These are phyloP conservation scores for Ifrita kowaldi DNA, from an alignment of 2,113 vertebrate species.

Conservation along the genomic window DNA sequence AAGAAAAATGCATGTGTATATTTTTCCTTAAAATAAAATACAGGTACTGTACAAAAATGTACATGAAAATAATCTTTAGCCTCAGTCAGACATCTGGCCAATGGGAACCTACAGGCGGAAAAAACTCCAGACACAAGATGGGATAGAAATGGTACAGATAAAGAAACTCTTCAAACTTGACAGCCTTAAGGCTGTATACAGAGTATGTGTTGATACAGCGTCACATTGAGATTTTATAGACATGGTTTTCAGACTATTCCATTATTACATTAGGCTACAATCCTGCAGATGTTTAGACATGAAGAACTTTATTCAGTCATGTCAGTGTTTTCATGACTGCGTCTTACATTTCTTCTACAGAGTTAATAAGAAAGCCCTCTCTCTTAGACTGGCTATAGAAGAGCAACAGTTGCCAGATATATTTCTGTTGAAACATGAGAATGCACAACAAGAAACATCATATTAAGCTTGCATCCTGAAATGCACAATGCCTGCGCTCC, in stretches of 20 bases:
- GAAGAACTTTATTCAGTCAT: neutral
- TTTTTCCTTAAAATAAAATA: neutral
- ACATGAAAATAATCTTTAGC: neutral
- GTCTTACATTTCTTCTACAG: neutral
- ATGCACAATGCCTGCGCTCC: neutral
- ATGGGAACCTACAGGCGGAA: neutral
- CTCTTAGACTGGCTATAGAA: neutral
- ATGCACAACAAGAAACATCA: neutral
- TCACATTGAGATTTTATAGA: neutral
- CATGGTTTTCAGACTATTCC: neutral
- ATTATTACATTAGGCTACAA: neutral
- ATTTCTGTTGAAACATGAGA: neutral
- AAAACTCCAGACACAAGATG: neutral
- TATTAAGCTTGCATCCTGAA: neutral
- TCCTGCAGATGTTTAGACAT: neutral
- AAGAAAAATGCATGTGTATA: constrained; percentile 10
- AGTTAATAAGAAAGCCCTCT: neutral
- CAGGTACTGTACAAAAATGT: neutral
- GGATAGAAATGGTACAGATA: neutral
- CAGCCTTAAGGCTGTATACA: neutral
- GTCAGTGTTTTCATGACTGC: neutral
- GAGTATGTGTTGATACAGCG: neutral
- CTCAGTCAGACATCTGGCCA: neutral
- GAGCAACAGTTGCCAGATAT: neutral
- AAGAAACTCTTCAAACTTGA: constrained; percentile 15